Evolutionary conservation across 2,113 vertebrate species (phyloP).

Genomic region (Penelope pileata): DNA sequence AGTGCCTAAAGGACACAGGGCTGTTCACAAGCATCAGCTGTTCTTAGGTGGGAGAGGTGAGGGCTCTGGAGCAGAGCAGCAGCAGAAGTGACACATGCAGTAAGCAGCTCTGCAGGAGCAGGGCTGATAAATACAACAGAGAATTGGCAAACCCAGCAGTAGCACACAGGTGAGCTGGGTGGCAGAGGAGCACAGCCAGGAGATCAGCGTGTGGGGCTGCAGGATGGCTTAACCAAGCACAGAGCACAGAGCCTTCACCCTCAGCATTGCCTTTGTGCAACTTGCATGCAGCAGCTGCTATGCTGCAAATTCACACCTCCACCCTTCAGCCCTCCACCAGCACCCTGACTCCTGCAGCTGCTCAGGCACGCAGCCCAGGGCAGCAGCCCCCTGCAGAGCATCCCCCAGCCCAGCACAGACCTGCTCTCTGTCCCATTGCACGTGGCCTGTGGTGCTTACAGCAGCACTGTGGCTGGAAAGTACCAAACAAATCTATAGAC

Average conservation of each 20-base stretch:
- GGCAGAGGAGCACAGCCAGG: neutral
- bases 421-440: neutral
- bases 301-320: neutral
- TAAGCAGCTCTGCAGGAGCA: neutral
- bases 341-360: neutral
- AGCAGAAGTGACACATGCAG: rapidly evolving
- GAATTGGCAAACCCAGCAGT: neutral
- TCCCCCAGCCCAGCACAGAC: too few species aligned
- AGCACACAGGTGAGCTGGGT: neutral
- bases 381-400: neutral
- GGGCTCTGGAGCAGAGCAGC: rapidly evolving
- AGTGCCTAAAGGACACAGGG: neutral
- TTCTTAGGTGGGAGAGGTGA: too few species aligned
- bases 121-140: too few species aligned
- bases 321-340: neutral
- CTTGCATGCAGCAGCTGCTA: rapidly evolving
- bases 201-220: neutral
- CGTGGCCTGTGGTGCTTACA: neutral
- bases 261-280: rapidly evolving
- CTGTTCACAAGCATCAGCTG: rapidly evolving
- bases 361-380: too few species aligned
- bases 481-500: rapidly evolving
- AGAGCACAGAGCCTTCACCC: too few species aligned
- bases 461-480: neutral
- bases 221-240: neutral